These are phyloP conservation scores for Drosophila santomea DNA, from an alignment of 1,140 invertebrate genomes.

Conservation along the genomic window DNA sequence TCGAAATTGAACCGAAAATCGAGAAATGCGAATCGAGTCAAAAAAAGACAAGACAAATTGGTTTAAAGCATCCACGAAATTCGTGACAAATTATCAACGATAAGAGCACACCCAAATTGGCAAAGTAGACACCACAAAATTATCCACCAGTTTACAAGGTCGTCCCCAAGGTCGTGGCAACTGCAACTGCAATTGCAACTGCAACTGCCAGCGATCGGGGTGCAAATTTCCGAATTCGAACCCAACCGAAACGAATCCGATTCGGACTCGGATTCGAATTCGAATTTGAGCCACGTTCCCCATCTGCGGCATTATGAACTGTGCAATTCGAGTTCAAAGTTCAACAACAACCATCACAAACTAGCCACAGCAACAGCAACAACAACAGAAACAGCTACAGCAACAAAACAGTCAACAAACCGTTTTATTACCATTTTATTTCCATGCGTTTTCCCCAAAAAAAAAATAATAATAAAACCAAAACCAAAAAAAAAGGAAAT, in stretches of 20 bases:
- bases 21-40: constrained; percentile 27
- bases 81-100: constrained; percentile 29
- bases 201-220: constrained; percentile 11
- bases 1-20: constrained; percentile 39
- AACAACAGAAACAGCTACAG: constrained; percentile 34
- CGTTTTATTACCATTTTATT: constrained; percentile 61
- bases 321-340: constrained; percentile 46
- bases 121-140: constrained; percentile 26
- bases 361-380: constrained; percentile 29
- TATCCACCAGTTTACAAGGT: constrained; percentile 23
- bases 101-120: constrained; percentile 35
- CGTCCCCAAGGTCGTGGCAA: constrained; percentile 7
- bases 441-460: constrained; percentile 39
- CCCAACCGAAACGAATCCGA: background rate
- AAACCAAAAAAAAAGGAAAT: constrained; percentile 14
- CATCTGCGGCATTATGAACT: constrained; percentile 28
- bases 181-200: constrained; percentile 11
- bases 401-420: constrained; percentile 48
- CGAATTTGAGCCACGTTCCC: constrained; percentile 14
- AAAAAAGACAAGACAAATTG: constrained; percentile 53
- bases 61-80: constrained; percentile 57
- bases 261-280: constrained; percentile 4
- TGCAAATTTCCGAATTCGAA: background rate
- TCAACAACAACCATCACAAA: constrained; percentile 41
- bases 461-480: constrained; percentile 21